Percentiles rank a stretch among this genome's conserved stretches.
Conservation (phyloP, 2,888 invertebrate species). For the Microplitis deprimator region DNA sequence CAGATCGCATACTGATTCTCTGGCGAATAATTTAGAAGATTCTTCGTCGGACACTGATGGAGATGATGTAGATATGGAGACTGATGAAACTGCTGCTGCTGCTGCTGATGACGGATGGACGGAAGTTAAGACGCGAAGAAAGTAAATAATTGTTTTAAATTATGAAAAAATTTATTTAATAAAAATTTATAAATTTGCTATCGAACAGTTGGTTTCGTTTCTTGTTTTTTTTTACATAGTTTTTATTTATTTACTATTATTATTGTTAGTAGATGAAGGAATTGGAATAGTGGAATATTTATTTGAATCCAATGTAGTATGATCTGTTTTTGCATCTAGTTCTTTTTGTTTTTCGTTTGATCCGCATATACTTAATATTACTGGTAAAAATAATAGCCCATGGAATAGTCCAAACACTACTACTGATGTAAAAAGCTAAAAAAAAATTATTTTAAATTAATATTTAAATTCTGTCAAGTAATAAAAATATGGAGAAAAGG, state of each 20-base stretch:
- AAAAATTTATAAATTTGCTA: conserved; percentile 28
- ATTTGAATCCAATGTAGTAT: conserved; percentile 47
- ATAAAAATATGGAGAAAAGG: not conserved
- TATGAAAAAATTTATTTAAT: conserved; percentile 35
- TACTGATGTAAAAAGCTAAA: conserved; percentile 72
- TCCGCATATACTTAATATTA: conserved; percentile 72
- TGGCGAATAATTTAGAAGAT: conserved; percentile 28
- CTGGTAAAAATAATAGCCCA: conserved; percentile 73
- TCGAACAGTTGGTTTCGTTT: conserved; percentile 14
- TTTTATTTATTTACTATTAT: not conserved
- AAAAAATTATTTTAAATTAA: conserved; percentile 31
- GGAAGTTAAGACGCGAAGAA: conserved; percentile 60
- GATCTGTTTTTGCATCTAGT: conserved; percentile 35
- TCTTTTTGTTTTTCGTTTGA: conserved; percentile 57
- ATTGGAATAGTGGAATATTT: conserved; percentile 54
- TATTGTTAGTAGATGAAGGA: conserved; percentile 4
- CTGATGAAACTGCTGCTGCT: conserved; percentile 55
- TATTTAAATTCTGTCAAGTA: not conserved
- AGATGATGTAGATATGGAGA: conserved; percentile 45
- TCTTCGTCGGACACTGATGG: conserved; percentile 38
- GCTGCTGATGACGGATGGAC: conserved; percentile 60
- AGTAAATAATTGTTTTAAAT: conserved; percentile 39
- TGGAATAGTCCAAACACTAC: conserved; percentile 74
- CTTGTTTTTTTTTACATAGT: not conserved
- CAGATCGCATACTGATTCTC: not conserved